These are phyloP conservation scores for Cololabis saira DNA, from an alignment of 2,113 vertebrate genomes.

Conservation along the genomic window DNA sequence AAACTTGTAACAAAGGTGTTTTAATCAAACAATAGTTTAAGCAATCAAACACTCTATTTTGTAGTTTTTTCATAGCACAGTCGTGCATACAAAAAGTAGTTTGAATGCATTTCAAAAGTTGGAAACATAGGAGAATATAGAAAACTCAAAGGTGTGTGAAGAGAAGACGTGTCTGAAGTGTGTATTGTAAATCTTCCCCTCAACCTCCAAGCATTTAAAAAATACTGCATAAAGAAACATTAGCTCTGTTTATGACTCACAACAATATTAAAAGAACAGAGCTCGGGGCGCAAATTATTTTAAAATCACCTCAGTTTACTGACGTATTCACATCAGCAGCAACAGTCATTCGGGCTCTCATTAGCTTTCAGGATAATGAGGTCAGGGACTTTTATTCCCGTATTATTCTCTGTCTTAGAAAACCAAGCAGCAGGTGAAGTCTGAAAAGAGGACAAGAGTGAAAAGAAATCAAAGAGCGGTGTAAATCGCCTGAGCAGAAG, in stretches of 20 bases:
- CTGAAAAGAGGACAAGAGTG: neutral
- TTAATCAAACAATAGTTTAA: too few relatives aligned
- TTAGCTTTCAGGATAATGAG: slow-evolving; percentile 38
- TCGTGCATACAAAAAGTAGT: too few relatives aligned
- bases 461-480: slow-evolving; percentile 12
- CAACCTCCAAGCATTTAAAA: too few relatives aligned
- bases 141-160: too few relatives aligned
- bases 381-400: neutral
- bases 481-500: slow-evolving; percentile 2
- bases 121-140: too few relatives aligned
- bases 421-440: slow-evolving; percentile 11
- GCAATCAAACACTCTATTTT: too few relatives aligned
- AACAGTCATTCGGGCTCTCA: slow-evolving; percentile 17
- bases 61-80: too few relatives aligned
- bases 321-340: slow-evolving; percentile 51
- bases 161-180: too few relatives aligned
- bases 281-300: slow-evolving; percentile 6
- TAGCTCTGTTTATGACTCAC: slow-evolving; percentile 11
- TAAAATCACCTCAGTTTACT: slow-evolving; percentile 23
- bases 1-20: too few relatives aligned
- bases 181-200: too few relatives aligned
- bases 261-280: neutral
- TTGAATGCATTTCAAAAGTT: too few relatives aligned
- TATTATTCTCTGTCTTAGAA: neutral
- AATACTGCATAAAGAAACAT: slow-evolving; percentile 1